These are phyloP conservation scores for Laspeyria flexula DNA, from an alignment of 2,888 invertebrate genomes.

Conservation along the genomic window DNA sequence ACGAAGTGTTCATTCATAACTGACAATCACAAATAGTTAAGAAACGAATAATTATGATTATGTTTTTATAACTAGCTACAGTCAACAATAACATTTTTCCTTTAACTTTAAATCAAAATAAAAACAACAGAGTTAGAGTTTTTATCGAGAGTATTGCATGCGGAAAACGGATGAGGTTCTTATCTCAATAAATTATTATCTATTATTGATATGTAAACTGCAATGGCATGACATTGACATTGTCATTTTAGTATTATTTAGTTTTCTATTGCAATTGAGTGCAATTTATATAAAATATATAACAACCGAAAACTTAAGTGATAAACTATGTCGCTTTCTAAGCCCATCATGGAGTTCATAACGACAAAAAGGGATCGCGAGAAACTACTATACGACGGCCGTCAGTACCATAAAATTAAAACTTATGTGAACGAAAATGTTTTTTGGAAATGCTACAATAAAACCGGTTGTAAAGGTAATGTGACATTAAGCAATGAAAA, in stretches of 20 bases:
- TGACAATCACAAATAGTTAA: not conserved
- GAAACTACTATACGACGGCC: slow-evolving; percentile 11
- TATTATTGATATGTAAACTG: slow-evolving; percentile 12
- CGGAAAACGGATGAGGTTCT: slow-evolving; percentile 16
- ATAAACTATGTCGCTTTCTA: not conserved
- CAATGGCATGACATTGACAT: slow-evolving; percentile 15
- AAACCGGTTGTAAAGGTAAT: slow-evolving; percentile 14
- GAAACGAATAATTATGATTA: not conserved
- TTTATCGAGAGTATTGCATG: slow-evolving; percentile 16
- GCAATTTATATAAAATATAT: not conserved
- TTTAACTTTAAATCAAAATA: too few species aligned
- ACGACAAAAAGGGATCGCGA: slow-evolving; percentile 8
- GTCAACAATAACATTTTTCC: too few species aligned
- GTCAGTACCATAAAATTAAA: slow-evolving; percentile 6
- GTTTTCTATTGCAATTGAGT: slow-evolving; percentile 3
- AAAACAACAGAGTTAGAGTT: slow-evolving; percentile 6
- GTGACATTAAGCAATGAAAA: slow-evolving; percentile 19
- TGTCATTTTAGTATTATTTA: slow-evolving; percentile 11
- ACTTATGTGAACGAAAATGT: slow-evolving; percentile 12
- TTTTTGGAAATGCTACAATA: slow-evolving; percentile 17
- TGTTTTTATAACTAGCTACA: too few species aligned
- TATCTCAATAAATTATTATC: slow-evolving; percentile 16
- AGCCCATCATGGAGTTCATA: not conserved
- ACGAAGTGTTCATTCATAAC: too few species aligned
- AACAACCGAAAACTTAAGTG: not conserved